Conservation (phyloP, 2,113 vertebrate species). For the Octodon degus region DNA sequence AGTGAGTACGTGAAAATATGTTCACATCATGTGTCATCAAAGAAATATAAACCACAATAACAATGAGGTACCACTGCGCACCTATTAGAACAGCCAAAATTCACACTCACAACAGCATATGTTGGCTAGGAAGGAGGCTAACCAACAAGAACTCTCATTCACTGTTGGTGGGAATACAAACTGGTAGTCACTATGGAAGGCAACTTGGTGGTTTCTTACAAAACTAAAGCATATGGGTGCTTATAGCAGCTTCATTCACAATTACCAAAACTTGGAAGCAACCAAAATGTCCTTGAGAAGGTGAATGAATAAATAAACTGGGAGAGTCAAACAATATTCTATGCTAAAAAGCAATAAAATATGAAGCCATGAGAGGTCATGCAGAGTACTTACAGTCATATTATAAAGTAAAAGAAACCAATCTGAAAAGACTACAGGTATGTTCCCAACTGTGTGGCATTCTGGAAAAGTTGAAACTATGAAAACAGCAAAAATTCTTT, state of each 20-base stretch:
- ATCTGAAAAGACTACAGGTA: not conserved
- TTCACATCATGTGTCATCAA: not conserved
- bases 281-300: not conserved
- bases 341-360: not conserved
- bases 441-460: not conserved
- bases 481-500: not conserved
- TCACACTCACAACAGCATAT: not conserved
- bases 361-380: not conserved
- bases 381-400: not conserved
- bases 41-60: not conserved
- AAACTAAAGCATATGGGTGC: not conserved
- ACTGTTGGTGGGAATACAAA: not conserved
- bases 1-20: not conserved
- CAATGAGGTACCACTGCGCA: not conserved
- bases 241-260: not conserved
- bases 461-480: not conserved
- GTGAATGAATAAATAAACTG: not conserved
- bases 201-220: not conserved
- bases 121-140: not conserved
- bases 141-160: not conserved
- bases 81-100: not conserved
- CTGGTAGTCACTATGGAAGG: not conserved
- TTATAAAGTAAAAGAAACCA: not conserved
- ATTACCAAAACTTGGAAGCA: slow-evolving; percentile 17
- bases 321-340: not conserved